A percentile compares a stretch with the other conserved stretches of the same genome.
Conservation (phyloP, 2,888 invertebrate genomes). For the Incurvaria masculella region DNA sequence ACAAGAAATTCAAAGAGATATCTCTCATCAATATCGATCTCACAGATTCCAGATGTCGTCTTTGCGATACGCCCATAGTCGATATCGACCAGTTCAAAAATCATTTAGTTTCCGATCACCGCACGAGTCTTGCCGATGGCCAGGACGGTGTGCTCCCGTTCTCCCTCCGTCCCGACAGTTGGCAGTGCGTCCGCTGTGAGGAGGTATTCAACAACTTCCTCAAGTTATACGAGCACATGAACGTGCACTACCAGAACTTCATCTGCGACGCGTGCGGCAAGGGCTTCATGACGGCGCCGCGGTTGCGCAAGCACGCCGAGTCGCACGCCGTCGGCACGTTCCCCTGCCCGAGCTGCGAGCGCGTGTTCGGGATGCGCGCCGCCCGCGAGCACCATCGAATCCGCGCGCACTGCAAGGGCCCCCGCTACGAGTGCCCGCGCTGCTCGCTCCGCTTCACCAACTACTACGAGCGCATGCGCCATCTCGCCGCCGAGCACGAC, state of each 20-base stretch:
- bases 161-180: conserved; percentile 34
- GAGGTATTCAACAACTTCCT: conserved; percentile 41
- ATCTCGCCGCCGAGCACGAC: conserved; percentile 37
- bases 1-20: conserved; percentile 46
- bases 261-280: conserved; percentile 46
- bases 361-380: conserved; percentile 34
- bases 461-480: conserved; percentile 41
- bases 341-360: conserved; percentile 37
- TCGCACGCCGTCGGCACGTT: conserved; percentile 40
- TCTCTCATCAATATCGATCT: conserved; percentile 40
- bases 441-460: conserved; percentile 38
- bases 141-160: conserved; percentile 44
- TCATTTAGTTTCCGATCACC: conserved; percentile 31
- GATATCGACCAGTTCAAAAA: conserved; percentile 29
- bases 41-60: conserved; percentile 31
- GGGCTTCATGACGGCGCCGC: conserved; percentile 42
- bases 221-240: conserved; percentile 48
- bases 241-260: conserved; percentile 42
- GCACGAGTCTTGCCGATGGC: conserved; percentile 27
- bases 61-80: conserved; percentile 27
- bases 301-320: conserved; percentile 43
- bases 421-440: conserved; percentile 42
- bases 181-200: conserved; percentile 37
- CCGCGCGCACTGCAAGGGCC: conserved; percentile 34
- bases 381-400: conserved; percentile 42